A percentile compares a stretch with the other conserved stretches of the same genome.
Evolutionary conservation across 92 coral and sea anemone species (phyloP).

Genomic region (Palythoa grandiflora): DNA sequence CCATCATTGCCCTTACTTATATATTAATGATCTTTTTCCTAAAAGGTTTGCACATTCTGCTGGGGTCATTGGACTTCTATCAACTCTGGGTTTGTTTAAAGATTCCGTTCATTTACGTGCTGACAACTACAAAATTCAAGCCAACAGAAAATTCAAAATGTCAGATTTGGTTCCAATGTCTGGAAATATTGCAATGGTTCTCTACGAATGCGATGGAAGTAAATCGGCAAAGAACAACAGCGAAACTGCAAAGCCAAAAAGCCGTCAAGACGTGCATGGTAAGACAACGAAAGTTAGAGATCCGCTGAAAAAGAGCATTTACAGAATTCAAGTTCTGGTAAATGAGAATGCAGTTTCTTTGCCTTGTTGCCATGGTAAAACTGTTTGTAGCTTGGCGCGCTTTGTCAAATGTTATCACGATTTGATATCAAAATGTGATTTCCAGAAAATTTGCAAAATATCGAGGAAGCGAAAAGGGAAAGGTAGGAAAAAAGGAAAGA

Average conservation of each 20-base stretch:
- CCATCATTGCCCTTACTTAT: neutral
- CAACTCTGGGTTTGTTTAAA: constrained; percentile 81
- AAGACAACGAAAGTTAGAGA: neutral
- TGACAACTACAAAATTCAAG: constrained; percentile 67
- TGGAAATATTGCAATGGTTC: constrained; percentile 83
- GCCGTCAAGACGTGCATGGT: neutral
- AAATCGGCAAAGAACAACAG: neutral
- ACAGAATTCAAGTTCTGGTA: constrained; percentile 68
- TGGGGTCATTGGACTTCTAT: constrained; percentile 75
- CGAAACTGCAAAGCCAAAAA: constrained; percentile 5
- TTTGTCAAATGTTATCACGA: constrained; percentile 66
- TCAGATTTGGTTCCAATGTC: constrained; percentile 85
- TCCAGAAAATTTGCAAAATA: constrained; percentile 65
- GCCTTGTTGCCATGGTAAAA: constrained; percentile 77
- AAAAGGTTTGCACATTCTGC: constrained; percentile 82
- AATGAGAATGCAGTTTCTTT: constrained; percentile 78
- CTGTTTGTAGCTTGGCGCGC: constrained; percentile 59
- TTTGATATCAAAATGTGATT: constrained; percentile 71
- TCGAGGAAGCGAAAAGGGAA: constrained; percentile 28
- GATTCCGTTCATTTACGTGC: constrained; percentile 75
- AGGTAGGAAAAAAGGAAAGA: constrained; percentile 34
- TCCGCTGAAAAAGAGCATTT: neutral
- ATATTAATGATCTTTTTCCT: neutral
- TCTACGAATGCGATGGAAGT: constrained; percentile 66
- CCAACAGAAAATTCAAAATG: constrained; percentile 73